Base-by-base conservation (phyloP, 2,113 vertebrate species). In the Grus americana region DNA sequence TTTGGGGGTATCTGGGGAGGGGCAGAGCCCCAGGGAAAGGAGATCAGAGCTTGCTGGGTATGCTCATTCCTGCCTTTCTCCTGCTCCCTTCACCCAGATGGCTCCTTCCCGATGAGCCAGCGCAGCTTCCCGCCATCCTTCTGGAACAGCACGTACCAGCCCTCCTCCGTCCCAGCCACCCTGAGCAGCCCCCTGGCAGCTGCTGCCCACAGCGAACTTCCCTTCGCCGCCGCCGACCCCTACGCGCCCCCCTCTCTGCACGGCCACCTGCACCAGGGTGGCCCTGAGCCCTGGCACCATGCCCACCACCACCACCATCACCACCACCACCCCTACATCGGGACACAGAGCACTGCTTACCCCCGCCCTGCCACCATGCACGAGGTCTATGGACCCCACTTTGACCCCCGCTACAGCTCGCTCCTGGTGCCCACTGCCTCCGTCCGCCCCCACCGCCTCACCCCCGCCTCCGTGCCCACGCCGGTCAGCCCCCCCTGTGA, bases 121-220 rank as follows among this genome's bases (percentile, higher is more conserved):
- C 98, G 99, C 87, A 99, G 99, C 97, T 99, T 99, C 96, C 99
- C 99, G 4, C 98, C 99, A 0, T 99, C 99, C 22, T 99, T 99
- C 98, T 99, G 99, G 99, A 99, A 99, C 98, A 99, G 99, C 95
- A 98, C 99, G 3, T 99, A 99, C 97, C 99, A 99, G 96, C 98
- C 99, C 13, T 98, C 99, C 16, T 97, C 98, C 0, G 89, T 96
- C 96, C 97, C 98, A 10, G 96, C 93, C 93, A 95, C 96, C 34
- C 97, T 99, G 81, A 98, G 98, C 98, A 98, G 98, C 67, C 97
- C 99, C 20, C 97, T 49, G 97, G 98, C 97, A 40, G 86, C 98
- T 83, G 94, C 98, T 0, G 88, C 98, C 61, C 99, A 99, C 97
- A 96, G 98, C 1, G 99, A 99, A 96, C 98, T 99, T 57, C 98